These are phyloP conservation scores for Octopus bimaculoides DNA, from an alignment of 1,140 invertebrate species.

Conservation along the genomic window DNA sequence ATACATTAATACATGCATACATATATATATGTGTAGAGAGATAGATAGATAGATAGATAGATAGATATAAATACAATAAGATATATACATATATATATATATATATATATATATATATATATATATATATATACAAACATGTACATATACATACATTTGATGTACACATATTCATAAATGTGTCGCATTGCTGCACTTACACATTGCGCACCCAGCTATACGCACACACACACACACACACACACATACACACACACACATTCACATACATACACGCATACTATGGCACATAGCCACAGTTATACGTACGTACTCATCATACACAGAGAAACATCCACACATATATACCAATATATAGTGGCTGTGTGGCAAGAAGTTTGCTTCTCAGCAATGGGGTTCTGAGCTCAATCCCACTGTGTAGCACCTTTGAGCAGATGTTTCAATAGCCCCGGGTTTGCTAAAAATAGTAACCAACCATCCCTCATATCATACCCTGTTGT, in stretches of 20 bases:
- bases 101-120: background rate
- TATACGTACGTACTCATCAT: background rate
- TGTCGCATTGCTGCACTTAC: background rate
- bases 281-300: background rate
- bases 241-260: background rate
- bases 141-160: background rate
- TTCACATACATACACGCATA: background rate
- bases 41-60: background rate
- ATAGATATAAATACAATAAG: background rate
- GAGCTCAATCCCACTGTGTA: too few relatives aligned
- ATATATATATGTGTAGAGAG: background rate
- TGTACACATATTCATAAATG: background rate
- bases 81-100: background rate
- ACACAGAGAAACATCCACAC: background rate
- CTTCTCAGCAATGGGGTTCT: too few relatives aligned
- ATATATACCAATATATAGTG: background rate
- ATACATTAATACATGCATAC: background rate
- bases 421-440: too few relatives aligned
- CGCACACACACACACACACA: background rate
- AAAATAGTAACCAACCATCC: too few relatives aligned
- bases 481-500: too few relatives aligned
- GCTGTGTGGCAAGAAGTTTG: too few relatives aligned
- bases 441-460: too few relatives aligned
- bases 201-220: background rate
- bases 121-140: background rate